phyloP scores from a whole-genome alignment of 2,888 invertebrate species.

The Tanypteryx hageni region DNA sequence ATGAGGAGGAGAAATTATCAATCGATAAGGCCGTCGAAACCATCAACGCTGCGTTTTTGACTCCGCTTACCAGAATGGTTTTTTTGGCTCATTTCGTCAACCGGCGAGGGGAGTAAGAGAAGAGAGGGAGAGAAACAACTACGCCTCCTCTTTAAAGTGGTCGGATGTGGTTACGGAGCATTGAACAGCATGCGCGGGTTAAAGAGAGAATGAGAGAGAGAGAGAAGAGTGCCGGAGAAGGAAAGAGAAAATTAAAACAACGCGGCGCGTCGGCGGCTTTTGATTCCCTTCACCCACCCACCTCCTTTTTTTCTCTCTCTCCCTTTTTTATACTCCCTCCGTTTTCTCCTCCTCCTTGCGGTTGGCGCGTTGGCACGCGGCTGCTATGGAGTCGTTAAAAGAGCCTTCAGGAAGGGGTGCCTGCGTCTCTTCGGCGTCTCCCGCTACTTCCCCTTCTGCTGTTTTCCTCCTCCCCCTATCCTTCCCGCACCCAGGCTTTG shows the following conservation, averaged over 20 bases:
- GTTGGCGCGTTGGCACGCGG: conserved; percentile 9
- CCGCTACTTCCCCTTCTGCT: not conserved
- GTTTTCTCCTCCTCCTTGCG: not conserved
- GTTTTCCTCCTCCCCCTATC: not conserved
- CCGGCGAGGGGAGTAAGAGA: not conserved
- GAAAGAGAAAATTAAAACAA: conserved; percentile 34
- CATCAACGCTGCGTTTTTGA: conserved; percentile 11
- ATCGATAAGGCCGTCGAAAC: not conserved
- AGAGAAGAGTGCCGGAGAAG: not conserved
- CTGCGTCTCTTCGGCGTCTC: not conserved
- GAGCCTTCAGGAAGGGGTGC: conserved; percentile 28
- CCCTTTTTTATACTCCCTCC: not conserved
- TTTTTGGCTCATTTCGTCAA: conserved; percentile 18
- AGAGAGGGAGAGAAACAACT: not conserved
- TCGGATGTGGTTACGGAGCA: conserved; percentile 40
- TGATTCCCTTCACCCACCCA: not conserved
- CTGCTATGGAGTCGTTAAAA: not conserved
- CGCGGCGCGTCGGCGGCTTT: conserved; percentile 38
- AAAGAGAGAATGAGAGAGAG: not conserved
- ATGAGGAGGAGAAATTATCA: not conserved
- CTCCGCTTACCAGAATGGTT: conserved; percentile 14
- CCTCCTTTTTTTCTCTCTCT: not conserved
- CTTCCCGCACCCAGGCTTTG: not conserved
- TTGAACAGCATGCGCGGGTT: conserved; percentile 14
- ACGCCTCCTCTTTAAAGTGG: conserved; percentile 18